A percentile compares a stretch with the other conserved stretches of the same genome.
phyloP scores from a whole-genome alignment of 2,888 invertebrate genomes.

The Drosophila mercatorum region DNA sequence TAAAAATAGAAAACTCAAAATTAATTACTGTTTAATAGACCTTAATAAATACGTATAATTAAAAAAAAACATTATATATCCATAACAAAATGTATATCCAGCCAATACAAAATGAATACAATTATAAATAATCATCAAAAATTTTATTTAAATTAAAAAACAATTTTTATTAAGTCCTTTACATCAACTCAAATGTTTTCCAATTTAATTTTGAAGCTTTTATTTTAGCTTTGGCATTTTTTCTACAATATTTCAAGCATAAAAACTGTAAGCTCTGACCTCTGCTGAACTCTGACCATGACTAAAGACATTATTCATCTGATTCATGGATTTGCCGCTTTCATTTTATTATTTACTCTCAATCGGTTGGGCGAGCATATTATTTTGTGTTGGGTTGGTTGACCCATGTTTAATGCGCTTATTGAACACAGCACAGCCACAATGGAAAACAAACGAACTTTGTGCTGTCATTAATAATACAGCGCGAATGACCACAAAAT shows the following conservation, averaged over 20 bases:
- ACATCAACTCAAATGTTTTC: background rate
- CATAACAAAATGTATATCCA: no score
- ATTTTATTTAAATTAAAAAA: background rate
- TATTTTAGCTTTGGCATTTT: no score
- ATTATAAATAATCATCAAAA: background rate
- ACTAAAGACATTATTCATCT: slow-evolving; percentile 3
- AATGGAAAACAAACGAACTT: slow-evolving; percentile 20
- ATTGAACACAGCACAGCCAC: slow-evolving; percentile 11
- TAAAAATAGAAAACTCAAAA: no score
- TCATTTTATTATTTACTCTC: background rate
- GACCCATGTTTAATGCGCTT: slow-evolving; percentile 44
- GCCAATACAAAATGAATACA: background rate
- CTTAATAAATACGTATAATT: background rate
- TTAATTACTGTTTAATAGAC: no score
- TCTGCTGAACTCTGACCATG: slow-evolving; percentile 24
- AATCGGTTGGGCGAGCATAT: slow-evolving; percentile 3
- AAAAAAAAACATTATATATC: no score
- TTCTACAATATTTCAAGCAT: background rate
- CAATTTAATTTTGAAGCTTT: background rate
- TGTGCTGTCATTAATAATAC: slow-evolving; percentile 16
- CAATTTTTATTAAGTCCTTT: background rate
- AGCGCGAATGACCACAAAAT: slow-evolving; percentile 25
- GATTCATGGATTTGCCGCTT: background rate
- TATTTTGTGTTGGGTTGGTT: slow-evolving; percentile 23
- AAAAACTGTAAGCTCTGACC: slow-evolving; percentile 7